Evolutionary conservation across 23 tunicate genomes (phyloP).

Genomic region (Styela clava): DNA sequence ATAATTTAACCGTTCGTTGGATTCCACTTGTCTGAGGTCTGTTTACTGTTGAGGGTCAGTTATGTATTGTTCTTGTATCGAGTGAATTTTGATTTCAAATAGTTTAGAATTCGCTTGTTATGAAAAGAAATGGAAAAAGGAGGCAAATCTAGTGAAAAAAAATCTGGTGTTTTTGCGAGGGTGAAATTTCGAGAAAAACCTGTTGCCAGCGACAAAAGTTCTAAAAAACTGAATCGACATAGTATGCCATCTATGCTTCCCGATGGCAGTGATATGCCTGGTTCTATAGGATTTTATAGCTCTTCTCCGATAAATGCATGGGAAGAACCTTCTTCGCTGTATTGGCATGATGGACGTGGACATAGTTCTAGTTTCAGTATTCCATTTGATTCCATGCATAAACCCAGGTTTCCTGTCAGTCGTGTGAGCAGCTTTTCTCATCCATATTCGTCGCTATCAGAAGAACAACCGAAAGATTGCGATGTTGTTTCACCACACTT

Average conservation of each 20-base stretch:
- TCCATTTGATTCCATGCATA: slow-evolving; percentile 1
- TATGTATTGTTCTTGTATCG: not conserved
- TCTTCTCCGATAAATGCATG: not conserved
- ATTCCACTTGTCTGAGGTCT: not conserved
- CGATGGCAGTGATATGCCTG: not conserved
- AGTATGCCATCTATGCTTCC: not conserved
- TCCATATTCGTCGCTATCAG: too few species aligned
- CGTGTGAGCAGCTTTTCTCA: not conserved
- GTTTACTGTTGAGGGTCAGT: not conserved
- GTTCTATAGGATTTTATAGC: not conserved
- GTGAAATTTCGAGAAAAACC: slow-evolving; percentile 1
- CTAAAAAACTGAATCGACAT: not conserved
- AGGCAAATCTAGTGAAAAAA: not conserved
- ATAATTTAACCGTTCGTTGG: not conserved
- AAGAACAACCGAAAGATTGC: slow-evolving; percentile 5
- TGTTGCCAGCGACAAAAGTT: not conserved
- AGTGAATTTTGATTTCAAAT: too few species aligned
- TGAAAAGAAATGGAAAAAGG: not conserved
- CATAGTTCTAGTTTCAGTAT: slow-evolving; percentile 19
- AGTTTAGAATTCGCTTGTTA: too few species aligned
- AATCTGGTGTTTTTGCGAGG: not conserved
- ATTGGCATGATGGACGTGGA: not conserved
- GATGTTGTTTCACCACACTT: too few species aligned
- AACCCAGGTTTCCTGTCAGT: not conserved
- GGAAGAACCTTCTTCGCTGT: not conserved